phyloP scores from a whole-genome alignment of 2,797 vertebrate species.

The Scyliorhinus canicula region DNA sequence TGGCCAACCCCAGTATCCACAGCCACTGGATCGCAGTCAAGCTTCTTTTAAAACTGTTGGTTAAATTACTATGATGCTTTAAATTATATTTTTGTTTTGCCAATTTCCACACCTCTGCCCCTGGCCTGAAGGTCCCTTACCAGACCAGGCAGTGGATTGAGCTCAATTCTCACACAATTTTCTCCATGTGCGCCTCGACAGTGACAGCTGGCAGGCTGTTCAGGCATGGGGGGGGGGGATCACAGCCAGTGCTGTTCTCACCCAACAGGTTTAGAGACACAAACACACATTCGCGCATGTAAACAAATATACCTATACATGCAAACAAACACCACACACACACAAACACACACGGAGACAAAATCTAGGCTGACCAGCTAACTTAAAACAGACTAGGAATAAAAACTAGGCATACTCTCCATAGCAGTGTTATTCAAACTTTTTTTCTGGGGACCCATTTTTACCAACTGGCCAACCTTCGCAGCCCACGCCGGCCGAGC shows the following conservation, averaged over 20 bases:
- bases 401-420: background rate
- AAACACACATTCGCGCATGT: too few species aligned
- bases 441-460: too few species aligned
- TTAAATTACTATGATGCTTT: conserved; percentile 14
- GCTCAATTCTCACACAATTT: background rate
- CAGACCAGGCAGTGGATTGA: background rate
- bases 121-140: background rate
- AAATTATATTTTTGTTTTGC: background rate
- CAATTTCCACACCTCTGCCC: background rate
- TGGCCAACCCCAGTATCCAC: background rate
- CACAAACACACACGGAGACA: background rate
- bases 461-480: too few species aligned
- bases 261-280: background rate
- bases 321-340: too few species aligned
- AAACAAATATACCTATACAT: too few species aligned
- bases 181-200: background rate
- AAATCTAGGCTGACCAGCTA: background rate
- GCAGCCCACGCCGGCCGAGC: too few species aligned
- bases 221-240: background rate
- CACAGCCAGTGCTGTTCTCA: background rate
- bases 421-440: too few species aligned
- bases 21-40: background rate
- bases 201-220: background rate
- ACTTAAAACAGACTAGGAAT: background rate
- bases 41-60: background rate